Base-by-base conservation (phyloP, 2,888 invertebrate genomes). In the Tiliacea aurago region DNA sequence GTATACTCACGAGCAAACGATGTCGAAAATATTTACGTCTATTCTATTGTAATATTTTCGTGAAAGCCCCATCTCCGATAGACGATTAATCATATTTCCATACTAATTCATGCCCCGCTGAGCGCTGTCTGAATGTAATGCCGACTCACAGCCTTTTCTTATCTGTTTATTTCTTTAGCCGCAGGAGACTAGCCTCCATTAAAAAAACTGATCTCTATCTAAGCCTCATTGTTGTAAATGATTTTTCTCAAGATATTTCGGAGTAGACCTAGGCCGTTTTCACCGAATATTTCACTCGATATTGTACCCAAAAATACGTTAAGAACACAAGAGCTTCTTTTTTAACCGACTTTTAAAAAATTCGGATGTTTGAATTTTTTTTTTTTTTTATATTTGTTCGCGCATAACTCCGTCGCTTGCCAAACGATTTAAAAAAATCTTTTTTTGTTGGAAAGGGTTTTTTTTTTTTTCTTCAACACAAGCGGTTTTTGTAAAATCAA, bases 41-140 rank as follows among this genome's bases (percentile, higher is more conserved):
- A 49, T 70, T 7, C 41, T 28, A 55, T 76, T 77, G 77, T 77
- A 66, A 71, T 74, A 63, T 74, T 75, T 72, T 69, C 41, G 59
- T 80, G 72, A 78, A 78, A 76, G 65, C 63, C 53, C 61, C 71
- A 33, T 84, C 76, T 70, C 66, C 65, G 70, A 73, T 67, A 69
- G 70, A 62, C 74, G 61, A 86, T 84, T 83, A 83, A 83, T 86
- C 83, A 80, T 71, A 76, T 81, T 81, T 78, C 73, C 68, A 80
- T 84, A 80, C 62, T 75, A 79, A 84, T 86, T 83, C 79, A 80
- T 84, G 73, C 64, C 78, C 78, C 68, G 72, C 84, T 72, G 78
- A 66, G 81, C 67, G 66, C 53, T 64, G 72, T 67, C 70, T 71
- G 53, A 72, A 77, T 79, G 67, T 76, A 76, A 81, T 80, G 84